phyloP scores from a whole-genome alignment of 2,888 invertebrate species.

The Miltochrista miniata region DNA sequence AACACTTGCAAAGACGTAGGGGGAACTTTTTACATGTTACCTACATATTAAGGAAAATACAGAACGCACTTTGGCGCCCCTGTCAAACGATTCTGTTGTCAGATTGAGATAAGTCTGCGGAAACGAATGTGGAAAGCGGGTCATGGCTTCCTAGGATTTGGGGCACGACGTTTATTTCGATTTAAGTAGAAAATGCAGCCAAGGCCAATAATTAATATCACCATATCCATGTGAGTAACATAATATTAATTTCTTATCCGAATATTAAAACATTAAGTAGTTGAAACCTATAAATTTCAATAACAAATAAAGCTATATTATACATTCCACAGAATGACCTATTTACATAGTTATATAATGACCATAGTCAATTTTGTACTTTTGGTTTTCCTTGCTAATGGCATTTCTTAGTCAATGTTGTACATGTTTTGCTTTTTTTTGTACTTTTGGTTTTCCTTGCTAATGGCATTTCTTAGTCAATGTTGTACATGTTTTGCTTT shows the following conservation, averaged over 20 bases:
- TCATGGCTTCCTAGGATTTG: too few species aligned
- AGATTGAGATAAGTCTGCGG: too few species aligned
- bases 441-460: constrained; percentile 16
- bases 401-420: constrained; percentile 35
- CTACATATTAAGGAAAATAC: too few species aligned
- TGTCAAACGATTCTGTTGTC: too few species aligned
- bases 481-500: constrained; percentile 58
- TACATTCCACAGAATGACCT: constrained; percentile 7
- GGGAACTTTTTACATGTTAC: too few species aligned
- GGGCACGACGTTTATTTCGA: too few species aligned
- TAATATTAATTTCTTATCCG: constrained; percentile 3
- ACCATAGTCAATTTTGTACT: constrained; percentile 40
- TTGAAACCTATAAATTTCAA: constrained; percentile 8
- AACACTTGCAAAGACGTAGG: too few species aligned
- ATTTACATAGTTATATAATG: constrained; percentile 9
- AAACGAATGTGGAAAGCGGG: too few species aligned
- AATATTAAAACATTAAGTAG: too few species aligned
- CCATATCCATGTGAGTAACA: neutral
- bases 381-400: too few species aligned
- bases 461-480: constrained; percentile 18
- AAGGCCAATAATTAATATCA: neutral
- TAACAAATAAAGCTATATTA: constrained; percentile 32
- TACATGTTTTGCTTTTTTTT: constrained; percentile 56
- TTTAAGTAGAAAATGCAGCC: neutral
- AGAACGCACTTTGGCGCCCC: too few species aligned